A percentile compares a stretch with the other conserved stretches of the same genome.
Conservation (phyloP, 2,113 vertebrate species). For the Halichoerus grypus region DNA sequence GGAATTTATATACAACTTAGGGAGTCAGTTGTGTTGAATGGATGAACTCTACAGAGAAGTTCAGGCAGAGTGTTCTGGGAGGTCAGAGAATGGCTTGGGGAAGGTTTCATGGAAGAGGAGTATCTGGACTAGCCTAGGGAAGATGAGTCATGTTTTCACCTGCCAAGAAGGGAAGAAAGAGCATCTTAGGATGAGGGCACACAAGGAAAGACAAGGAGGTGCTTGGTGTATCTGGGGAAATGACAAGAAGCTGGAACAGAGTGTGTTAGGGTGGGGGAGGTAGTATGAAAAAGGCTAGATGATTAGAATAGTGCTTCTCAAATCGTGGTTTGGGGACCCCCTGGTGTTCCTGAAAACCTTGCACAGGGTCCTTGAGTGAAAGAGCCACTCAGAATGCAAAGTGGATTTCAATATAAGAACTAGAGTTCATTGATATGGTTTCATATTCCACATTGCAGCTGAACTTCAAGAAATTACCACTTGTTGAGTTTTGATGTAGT, state of each 20-base stretch:
- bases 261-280: too few species aligned
- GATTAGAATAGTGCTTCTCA: not conserved
- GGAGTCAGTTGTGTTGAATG: not conserved
- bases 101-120: not conserved
- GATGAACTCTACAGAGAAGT: not conserved
- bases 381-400: not conserved
- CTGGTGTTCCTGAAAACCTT: not conserved
- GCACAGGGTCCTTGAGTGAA: not conserved
- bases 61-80: not conserved
- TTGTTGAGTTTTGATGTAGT: not conserved
- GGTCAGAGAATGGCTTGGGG: not conserved
- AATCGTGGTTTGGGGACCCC: not conserved
- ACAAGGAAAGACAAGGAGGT: not conserved
- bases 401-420: constrained; percentile 27
- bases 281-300: not conserved
- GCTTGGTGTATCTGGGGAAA: not conserved
- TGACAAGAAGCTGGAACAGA: not conserved
- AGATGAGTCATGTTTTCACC: not conserved
- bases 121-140: not conserved
- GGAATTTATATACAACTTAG: not conserved
- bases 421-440: constrained; percentile 37
- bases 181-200: not conserved
- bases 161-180: not conserved
- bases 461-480: not conserved
- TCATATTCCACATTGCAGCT: not conserved